These are phyloP conservation scores for Byasa hedistus DNA, from an alignment of 2,888 invertebrate species.

Conservation along the genomic window DNA sequence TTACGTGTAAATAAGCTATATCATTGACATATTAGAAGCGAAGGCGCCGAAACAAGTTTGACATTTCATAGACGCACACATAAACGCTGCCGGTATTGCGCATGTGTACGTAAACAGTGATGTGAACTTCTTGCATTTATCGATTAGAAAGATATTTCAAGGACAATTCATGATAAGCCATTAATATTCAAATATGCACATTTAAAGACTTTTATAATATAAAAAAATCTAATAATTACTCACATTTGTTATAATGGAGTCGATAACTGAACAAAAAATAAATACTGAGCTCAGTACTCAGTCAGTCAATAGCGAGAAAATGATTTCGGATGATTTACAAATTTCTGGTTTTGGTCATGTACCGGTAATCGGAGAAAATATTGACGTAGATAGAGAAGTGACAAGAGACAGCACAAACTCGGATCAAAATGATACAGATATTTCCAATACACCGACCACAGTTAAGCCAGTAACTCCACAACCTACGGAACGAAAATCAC, in stretches of 20 bases:
- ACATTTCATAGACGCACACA: constrained; percentile 68
- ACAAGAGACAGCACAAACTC: constrained; percentile 48
- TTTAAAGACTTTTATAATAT: constrained; percentile 28
- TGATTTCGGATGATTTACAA: constrained; percentile 58
- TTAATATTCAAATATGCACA: constrained; percentile 32
- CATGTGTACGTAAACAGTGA: constrained; percentile 62
- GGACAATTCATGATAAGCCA: constrained; percentile 50
- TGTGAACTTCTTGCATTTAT: constrained; percentile 74
- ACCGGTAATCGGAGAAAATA: constrained; percentile 66
- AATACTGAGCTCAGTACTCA: constrained; percentile 42
- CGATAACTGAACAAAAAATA: constrained; percentile 39
- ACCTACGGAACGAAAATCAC: constrained; percentile 33
- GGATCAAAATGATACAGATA: neutral
- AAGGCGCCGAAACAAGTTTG: constrained; percentile 74
- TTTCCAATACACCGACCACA: constrained; percentile 43
- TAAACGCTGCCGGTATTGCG: constrained; percentile 43
- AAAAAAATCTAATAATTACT: constrained; percentile 13
- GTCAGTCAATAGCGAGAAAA: constrained; percentile 55
- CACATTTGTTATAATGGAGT: constrained; percentile 22
- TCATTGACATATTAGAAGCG: constrained; percentile 39
- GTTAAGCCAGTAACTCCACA: constrained; percentile 39
- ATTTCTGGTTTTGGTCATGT: constrained; percentile 64
- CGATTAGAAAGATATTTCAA: constrained; percentile 75
- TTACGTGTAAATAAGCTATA: constrained; percentile 32
- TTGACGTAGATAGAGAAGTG: constrained; percentile 56